Evolutionary conservation across 2,888 invertebrate genomes (phyloP).

Genomic region (Ennomos quercinarius): DNA sequence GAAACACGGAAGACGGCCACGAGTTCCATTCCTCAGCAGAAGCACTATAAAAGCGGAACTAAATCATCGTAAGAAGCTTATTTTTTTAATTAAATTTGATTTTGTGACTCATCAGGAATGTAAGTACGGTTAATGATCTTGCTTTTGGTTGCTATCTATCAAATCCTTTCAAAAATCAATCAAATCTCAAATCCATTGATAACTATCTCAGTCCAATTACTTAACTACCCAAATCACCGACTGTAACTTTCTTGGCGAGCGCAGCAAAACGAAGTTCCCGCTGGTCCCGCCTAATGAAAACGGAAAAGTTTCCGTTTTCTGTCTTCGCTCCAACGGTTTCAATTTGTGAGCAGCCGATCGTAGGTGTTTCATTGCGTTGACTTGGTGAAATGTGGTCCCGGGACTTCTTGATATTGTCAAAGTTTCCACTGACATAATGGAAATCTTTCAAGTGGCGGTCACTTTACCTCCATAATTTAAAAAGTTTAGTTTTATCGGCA

Average conservation of each 20-base stretch:
- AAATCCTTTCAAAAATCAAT: constrained; percentile 5
- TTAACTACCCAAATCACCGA: constrained; percentile 21
- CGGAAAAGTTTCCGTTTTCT: constrained; percentile 47
- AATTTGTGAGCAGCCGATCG: constrained; percentile 35
- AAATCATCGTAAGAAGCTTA: too few relatives aligned
- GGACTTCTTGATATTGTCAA: constrained; percentile 14
- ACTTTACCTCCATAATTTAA: constrained; percentile 18
- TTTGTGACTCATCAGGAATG: too few relatives aligned
- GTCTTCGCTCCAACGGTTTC: constrained; percentile 55
- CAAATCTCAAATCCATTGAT: neutral
- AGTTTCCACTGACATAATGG: constrained; percentile 12
- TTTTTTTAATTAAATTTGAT: too few relatives aligned
- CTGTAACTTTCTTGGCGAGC: constrained; percentile 41
- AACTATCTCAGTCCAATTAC: constrained; percentile 23
- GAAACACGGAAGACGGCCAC: too few relatives aligned
- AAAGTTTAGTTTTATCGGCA: constrained; percentile 15
- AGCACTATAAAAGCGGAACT: too few relatives aligned
- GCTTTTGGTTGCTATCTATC: neutral
- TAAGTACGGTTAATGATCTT: too few relatives aligned
- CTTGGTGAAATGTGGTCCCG: constrained; percentile 10
- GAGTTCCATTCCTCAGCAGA: too few relatives aligned
- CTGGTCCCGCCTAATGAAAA: constrained; percentile 48
- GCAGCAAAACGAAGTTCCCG: constrained; percentile 42
- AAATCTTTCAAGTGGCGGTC: constrained; percentile 20
- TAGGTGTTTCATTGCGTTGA: constrained; percentile 34